Percentiles rank a stretch among this genome's conserved stretches.
phyloP scores from a whole-genome alignment of 1,140 invertebrate species.

The Pseudomyrmex pallidus region DNA sequence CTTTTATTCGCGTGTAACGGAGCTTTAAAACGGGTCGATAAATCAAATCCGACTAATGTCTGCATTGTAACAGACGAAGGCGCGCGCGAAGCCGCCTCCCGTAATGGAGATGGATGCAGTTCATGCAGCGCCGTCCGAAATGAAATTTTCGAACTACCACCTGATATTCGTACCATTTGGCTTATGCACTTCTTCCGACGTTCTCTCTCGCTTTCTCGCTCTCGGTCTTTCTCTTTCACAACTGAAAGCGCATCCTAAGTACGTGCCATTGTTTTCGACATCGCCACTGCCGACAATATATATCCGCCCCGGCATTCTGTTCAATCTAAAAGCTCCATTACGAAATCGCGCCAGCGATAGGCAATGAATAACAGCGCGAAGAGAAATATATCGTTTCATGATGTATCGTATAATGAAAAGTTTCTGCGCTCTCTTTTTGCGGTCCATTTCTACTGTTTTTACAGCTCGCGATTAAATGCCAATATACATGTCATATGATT shows the following conservation, averaged over 20 bases:
- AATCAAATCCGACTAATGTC: slow-evolving; percentile 57
- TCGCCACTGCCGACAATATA: slow-evolving; percentile 16
- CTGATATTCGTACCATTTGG: slow-evolving; percentile 47
- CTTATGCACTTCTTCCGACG: slow-evolving; percentile 1
- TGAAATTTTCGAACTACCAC: slow-evolving; percentile 52
- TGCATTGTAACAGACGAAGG: slow-evolving; percentile 44
- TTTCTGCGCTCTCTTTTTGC: too few species aligned
- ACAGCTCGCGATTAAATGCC: background rate
- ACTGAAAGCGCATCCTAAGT: slow-evolving; percentile 37
- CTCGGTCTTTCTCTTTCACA: background rate
- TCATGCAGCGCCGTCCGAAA: slow-evolving; percentile 27
- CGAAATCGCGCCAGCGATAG: slow-evolving; percentile 6
- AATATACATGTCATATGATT: too few species aligned
- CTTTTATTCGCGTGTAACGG: slow-evolving; percentile 47
- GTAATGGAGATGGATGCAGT: slow-evolving; percentile 50
- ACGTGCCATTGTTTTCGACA: slow-evolving; percentile 32
- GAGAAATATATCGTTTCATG: background rate
- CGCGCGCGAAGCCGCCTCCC: background rate
- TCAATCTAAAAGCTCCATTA: slow-evolving; percentile 46
- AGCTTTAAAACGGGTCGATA: slow-evolving; percentile 55
- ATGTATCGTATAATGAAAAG: background rate
- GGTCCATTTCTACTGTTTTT: background rate
- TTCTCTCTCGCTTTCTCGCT: background rate
- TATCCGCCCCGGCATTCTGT: slow-evolving; percentile 26
- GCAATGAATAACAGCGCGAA: slow-evolving; percentile 11